Evolutionary conservation across 2,113 vertebrate species (phyloP), one percentile per base, ranked within the genome.

Genomic region (Oryzias woworae): DNA sequence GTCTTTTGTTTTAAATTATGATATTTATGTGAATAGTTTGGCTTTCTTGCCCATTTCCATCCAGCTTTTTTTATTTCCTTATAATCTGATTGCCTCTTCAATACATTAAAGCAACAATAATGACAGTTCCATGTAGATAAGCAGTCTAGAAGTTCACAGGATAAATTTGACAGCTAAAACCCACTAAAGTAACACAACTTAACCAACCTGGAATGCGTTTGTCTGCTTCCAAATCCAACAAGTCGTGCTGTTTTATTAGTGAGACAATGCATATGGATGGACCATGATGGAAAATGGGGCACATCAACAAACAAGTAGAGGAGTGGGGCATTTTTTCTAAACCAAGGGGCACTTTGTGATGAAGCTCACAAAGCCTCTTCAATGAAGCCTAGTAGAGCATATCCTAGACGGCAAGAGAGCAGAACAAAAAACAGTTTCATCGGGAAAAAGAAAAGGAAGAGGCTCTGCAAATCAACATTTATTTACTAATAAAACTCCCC

Each of bases 221-320:
- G 64, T 73, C 55, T 58, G 55, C 68, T 42, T 58, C 78, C 68
- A 71, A 72, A 70, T 57, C 58, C 58, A 82, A 75, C 62, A 71
- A 54, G 50, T 20, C 45, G 55, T 63, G 26, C 65, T 55, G 73
- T 66, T 77, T 78, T 78, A 79, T 83, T 75, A 78, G 66, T 14
- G 10, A 49, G 69, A 66, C 63, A 58, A 82, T 64, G 73, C 71
- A 69, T 76, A 73, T 66, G 78, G 85, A 85, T 81, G 69, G 84
- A 77, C 73, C 57, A 56, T 82, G 74, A 85, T 83, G 71, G 71
- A 66, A 75, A 62, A 71, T 45, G 45, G 46, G 62, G 70, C 8
- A 36, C 67, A 72, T 63, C 58, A 74, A 67, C 68, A 83, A 69
- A 81, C 69, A 14, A 23, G 69, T 16, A 26, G 57, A 70, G 58